Evolutionary conservation across 2,797 vertebrate species (phyloP), one percentile per base, ranked within the genome.

Genomic region (Enteromius paludinosus): DNA sequence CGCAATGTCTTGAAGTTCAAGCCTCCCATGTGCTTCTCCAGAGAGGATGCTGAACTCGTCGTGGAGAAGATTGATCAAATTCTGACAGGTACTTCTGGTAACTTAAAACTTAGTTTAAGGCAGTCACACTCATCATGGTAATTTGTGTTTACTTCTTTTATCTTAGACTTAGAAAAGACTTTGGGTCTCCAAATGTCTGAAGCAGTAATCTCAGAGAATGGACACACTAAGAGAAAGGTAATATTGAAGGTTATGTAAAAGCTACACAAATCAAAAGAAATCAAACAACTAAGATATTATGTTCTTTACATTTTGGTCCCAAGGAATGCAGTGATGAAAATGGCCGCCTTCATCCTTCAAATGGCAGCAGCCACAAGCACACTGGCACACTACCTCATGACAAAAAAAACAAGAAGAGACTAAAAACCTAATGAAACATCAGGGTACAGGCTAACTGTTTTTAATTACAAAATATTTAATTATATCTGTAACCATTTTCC

Each of bases 1-100:
- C 95, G 96, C 87, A 99, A 99, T 4, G 95, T 99, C 73, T 93
- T 99, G 12, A 99, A 99, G 90, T 97, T 99, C 83, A 99, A 99
- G 82, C 98, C 98, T 0, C 98, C 98, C 0, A 93, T 99, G 96
- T 99, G 98, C 90, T 99, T 99, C 92, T 94, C 92, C 0, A 87
- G 76, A 70, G 96, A 97, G 84, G 95, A 99, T 64, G 96, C 96
- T 4, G 95, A 96, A 84, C 90, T 95, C 0, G 91, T 92, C 73
- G 97, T 98, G 84, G 92, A 92, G 45, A 94, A 94, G 38, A 95
- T 99, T 0, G 96, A 99, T 84, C 84, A 82, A 2, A 93, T 98
- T 86, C 95, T 99, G 78, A 96, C 96, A 90, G 98, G 98, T 98
- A 87, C 7, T 6, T 15, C 9, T 35, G 5, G 11, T 1, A 56